Evolutionary conservation across 1,140 invertebrate species (phyloP), one percentile per base, ranked within the genome.

Genomic region (Drosophila setifemur): DNA sequence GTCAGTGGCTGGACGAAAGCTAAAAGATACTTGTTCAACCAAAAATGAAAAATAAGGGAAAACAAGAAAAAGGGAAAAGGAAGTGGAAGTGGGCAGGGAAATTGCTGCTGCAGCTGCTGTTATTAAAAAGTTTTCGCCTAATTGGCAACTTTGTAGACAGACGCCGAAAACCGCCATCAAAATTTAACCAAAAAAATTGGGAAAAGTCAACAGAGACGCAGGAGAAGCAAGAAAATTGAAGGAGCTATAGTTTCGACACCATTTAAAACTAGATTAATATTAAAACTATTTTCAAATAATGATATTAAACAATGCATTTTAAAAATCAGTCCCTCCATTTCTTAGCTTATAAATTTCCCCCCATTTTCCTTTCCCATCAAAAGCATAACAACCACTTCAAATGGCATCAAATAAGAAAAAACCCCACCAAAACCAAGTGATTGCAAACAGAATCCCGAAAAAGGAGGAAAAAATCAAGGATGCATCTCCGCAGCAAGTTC

Each of bases 61-160:
- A 23, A 2, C 21, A 23, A 5, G 21, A 23, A 5, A 5, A 12
- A 26, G 33, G 35, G 54, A 63, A 63, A 37, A 48, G 48, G 25
- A 72, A 39, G 29, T 70, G 19, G 47, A 19, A 19, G 43, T 19
- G 23, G 29, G 63, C 57, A 43, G 29, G n/a, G 4, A 7, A 9
- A n/a, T 37, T 47, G 40, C 53, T 19, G 42, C 43, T 44, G 55
- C 57, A 67, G 70, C 58, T 73, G 70, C 69, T 53, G 69, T 73
- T 73, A 73, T 73, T 73, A 73, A 73, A 73, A 73, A 73, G 42
- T 71, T 74, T 57, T 77, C 57, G 58, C 70, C 50, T 85, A 85
- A 83, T 83, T 83, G 79, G 52, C 53, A 86, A 86, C 81, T 86
- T 86, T 81, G 75, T 63, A 86, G 81, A 86, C 81, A 66, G 52